Conservation (phyloP, 2,797 vertebrate genomes). For the Balearica regulorum region DNA sequence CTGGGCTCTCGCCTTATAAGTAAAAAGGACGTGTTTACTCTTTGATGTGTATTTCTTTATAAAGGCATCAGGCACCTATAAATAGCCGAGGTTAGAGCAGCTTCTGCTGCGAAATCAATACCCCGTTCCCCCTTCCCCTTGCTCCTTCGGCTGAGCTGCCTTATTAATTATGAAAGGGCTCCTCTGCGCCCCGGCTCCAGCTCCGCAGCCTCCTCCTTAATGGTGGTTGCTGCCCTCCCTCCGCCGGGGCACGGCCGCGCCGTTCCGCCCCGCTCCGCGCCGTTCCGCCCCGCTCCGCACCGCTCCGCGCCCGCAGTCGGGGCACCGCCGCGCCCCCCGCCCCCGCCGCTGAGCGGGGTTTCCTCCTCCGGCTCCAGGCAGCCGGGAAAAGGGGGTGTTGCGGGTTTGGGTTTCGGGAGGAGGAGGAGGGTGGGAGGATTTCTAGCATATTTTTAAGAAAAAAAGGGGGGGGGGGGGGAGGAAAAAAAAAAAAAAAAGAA, state of each 20-base stretch:
- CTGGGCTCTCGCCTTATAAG: background rate
- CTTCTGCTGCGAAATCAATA: constrained; percentile 71
- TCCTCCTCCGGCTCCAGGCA: background rate
- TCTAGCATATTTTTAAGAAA: background rate
- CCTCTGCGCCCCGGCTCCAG: constrained; percentile 45
- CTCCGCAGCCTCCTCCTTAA: constrained; percentile 56
- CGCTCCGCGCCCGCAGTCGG: background rate
- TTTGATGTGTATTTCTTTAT: constrained; percentile 47
- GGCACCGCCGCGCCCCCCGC: background rate
- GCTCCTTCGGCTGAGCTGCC: constrained; percentile 50
- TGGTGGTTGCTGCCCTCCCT: constrained; percentile 40
- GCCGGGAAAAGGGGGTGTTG: background rate
- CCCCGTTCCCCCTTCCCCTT: background rate
- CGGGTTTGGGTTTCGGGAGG: background rate
- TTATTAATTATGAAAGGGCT: constrained; percentile 81
- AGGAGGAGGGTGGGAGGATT: background rate
- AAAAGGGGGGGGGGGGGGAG: too few species aligned
- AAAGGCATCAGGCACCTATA: constrained; percentile 64
- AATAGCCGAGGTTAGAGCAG: constrained; percentile 69
- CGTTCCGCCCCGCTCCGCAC: background rate
- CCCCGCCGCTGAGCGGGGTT: background rate
- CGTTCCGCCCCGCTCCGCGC: background rate
- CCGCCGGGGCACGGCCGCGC: background rate
- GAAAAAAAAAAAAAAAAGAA: fast-evolving
- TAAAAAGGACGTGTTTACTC: constrained; percentile 28